These are phyloP conservation scores for Chaetops frenatus DNA, from an alignment of 2,113 vertebrate genomes.

Conservation along the genomic window DNA sequence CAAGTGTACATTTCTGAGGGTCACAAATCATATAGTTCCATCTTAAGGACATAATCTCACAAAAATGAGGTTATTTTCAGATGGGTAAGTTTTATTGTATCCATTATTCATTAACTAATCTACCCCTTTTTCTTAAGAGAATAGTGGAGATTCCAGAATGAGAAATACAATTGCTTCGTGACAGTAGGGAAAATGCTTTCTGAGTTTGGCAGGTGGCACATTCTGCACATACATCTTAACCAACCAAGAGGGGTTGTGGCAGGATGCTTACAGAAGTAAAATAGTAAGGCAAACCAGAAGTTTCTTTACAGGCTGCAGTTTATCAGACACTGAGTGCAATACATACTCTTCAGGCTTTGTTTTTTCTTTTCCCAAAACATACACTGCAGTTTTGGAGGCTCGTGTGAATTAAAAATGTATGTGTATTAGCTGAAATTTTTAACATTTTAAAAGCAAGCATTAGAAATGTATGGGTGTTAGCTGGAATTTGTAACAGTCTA, in stretches of 20 bases:
- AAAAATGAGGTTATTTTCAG: background rate
- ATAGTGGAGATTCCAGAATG: background rate
- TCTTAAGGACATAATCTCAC: background rate
- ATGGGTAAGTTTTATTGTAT: background rate
- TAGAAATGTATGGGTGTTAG: background rate
- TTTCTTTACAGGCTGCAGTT: background rate
- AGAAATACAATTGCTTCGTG: background rate
- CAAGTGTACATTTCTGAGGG: background rate
- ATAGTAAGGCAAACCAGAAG: background rate
- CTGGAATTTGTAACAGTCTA: background rate
- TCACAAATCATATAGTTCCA: background rate
- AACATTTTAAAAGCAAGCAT: conserved; percentile 28
- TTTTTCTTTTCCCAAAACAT: background rate
- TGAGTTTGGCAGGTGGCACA: background rate
- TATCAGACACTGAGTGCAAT: background rate
- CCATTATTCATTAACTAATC: background rate
- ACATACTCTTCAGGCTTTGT: background rate
- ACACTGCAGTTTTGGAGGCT: background rate
- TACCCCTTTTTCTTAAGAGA: background rate
- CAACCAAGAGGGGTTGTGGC: background rate
- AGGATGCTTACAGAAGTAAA: background rate
- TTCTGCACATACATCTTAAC: background rate
- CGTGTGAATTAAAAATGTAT: background rate
- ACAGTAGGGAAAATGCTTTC: background rate
- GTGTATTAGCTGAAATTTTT: background rate